Evolutionary conservation across 1,140 invertebrate species (phyloP).

Genomic region (Danaus plexippus): DNA sequence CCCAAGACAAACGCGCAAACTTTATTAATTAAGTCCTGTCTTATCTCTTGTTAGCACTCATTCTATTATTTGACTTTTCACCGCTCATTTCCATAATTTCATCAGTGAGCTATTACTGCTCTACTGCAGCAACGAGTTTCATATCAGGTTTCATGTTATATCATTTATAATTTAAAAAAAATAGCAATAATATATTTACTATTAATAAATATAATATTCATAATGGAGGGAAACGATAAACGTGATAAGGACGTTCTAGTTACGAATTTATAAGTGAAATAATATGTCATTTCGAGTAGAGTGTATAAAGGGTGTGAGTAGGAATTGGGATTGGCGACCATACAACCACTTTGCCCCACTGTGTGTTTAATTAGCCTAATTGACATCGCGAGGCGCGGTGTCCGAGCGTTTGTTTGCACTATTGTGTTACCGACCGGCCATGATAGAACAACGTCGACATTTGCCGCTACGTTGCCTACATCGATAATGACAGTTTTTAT

Average conservation of each 20-base stretch:
- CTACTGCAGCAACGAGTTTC: too few species aligned
- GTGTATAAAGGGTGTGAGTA: slow-evolving; percentile 28
- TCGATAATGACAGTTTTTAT: slow-evolving; percentile 1
- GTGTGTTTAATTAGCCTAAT: slow-evolving; percentile 71
- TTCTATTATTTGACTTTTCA: slow-evolving; percentile 72
- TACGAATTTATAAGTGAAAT: slow-evolving; percentile 23
- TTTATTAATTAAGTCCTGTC: slow-evolving; percentile 72
- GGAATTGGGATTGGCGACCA: slow-evolving; percentile 32
- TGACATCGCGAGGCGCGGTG: slow-evolving; percentile 68
- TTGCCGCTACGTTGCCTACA: slow-evolving; percentile 11
- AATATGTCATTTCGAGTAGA: slow-evolving; percentile 45
- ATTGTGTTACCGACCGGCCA: slow-evolving; percentile 52
- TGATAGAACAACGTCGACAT: slow-evolving; percentile 9
- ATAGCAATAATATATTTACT: too few species aligned
- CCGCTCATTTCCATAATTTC: slow-evolving; percentile 71
- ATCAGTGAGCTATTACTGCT: slow-evolving; percentile 62
- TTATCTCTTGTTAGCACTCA: slow-evolving; percentile 72
- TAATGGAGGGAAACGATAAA: too few species aligned
- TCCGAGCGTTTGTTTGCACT: slow-evolving; percentile 68
- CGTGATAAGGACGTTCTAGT: too few species aligned
- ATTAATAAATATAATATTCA: too few species aligned
- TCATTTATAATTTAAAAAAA: too few species aligned
- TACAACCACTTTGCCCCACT: slow-evolving; percentile 46
- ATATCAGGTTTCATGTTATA: too few species aligned
- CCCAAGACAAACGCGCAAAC: slow-evolving; percentile 61